Percentiles rank a stretch among this genome's conserved stretches.
These are phyloP conservation scores for Virgularia gustaviana DNA, from an alignment of 92 coral and sea anemone species.

Conservation along the genomic window DNA sequence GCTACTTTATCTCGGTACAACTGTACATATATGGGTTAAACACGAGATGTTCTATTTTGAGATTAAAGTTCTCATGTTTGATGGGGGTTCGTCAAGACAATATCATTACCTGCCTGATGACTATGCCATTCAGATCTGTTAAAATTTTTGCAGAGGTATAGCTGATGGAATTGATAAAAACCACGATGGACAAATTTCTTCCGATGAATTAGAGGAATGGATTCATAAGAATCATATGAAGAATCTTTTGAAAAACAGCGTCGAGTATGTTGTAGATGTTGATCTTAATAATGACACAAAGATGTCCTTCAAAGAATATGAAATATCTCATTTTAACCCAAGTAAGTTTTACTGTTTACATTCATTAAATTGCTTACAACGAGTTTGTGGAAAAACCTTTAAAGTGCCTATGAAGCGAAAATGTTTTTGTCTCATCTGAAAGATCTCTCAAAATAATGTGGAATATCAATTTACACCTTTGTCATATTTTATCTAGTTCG, in stretches of 20 bases:
- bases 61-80: too few relatives aligned
- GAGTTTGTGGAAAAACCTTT: too few relatives aligned
- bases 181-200: constrained; percentile 35
- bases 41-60: too few relatives aligned
- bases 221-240: constrained; percentile 43
- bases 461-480: too few relatives aligned
- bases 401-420: too few relatives aligned
- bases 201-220: constrained; percentile 49
- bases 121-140: too few relatives aligned
- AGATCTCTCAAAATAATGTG: too few relatives aligned
- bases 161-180: constrained; percentile 51
- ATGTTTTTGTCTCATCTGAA: not conserved
- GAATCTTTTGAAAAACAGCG: constrained; percentile 38
- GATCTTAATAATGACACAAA: constrained; percentile 46
- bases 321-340: constrained; percentile 38
- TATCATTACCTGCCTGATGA: too few relatives aligned
- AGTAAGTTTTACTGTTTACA: constrained; percentile 21
- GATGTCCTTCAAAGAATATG: constrained; percentile 55
- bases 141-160: constrained; percentile 31
- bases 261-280: constrained; percentile 42
- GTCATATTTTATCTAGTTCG: too few relatives aligned
- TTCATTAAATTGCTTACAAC: not conserved
- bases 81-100: too few relatives aligned
- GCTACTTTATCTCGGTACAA: too few relatives aligned
- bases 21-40: too few relatives aligned